Evolutionary conservation across 2,797 vertebrate genomes (phyloP).

Genomic region (Poecilia picta): DNA sequence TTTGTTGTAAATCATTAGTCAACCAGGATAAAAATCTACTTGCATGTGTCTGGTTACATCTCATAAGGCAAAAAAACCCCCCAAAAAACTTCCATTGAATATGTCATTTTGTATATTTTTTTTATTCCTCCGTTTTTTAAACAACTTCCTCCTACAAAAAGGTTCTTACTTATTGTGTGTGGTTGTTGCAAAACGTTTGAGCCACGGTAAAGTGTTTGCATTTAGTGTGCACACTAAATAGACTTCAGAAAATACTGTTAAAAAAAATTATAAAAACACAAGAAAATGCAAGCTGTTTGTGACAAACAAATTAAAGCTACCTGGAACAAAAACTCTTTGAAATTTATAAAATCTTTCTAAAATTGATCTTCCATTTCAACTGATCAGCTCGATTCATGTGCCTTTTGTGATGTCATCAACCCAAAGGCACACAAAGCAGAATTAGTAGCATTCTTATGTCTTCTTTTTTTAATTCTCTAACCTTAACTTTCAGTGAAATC

Average conservation of each 20-base stretch:
- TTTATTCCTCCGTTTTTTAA: background rate
- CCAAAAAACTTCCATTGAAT: background rate
- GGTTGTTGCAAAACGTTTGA: background rate
- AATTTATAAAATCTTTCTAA: background rate
- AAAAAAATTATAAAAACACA: background rate
- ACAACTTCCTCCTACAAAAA: constrained; percentile 2
- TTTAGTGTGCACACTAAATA: background rate
- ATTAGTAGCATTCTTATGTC: background rate
- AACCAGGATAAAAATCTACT: background rate
- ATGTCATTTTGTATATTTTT: background rate
- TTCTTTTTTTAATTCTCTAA: background rate
- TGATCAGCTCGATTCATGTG: background rate
- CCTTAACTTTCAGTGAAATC: background rate
- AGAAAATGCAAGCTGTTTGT: background rate
- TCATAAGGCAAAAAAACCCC: background rate
- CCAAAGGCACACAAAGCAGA: background rate
- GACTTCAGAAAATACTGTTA: background rate
- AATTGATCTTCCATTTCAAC: background rate
- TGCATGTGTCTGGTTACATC: background rate
- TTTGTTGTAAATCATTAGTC: background rate
- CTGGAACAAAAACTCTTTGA: background rate
- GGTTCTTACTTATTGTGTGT: background rate
- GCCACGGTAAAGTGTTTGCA: background rate
- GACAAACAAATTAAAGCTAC: background rate
- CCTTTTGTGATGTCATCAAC: background rate